A percentile compares a stretch with the other conserved stretches of the same genome.
Evolutionary conservation across 2,797 vertebrate species (phyloP).

Genomic region (Epinephelus awoara): DNA sequence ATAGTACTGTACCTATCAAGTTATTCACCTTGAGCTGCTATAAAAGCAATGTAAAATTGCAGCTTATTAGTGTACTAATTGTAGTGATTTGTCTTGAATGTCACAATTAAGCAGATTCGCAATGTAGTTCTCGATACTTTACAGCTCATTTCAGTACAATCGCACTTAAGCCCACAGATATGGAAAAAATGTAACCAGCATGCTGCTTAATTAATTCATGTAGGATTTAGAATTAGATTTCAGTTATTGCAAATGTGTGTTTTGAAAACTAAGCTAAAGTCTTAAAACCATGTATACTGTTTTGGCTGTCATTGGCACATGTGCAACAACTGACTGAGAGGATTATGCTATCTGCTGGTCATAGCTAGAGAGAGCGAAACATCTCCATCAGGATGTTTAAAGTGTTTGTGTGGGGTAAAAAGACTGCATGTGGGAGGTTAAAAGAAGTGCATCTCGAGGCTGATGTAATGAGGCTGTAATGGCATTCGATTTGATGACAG

Average conservation of each 20-base stretch:
- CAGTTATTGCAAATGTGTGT: slow-evolving; percentile 1
- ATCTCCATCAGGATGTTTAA: slow-evolving; percentile 22
- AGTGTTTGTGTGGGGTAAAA: slow-evolving; percentile 27
- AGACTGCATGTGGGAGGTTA: slow-evolving; percentile 27
- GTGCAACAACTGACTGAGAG: slow-evolving; percentile 8
- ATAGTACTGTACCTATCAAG: not conserved
- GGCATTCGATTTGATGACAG: slow-evolving; percentile 45
- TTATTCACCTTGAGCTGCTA: not conserved
- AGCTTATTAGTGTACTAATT: slow-evolving; percentile 13
- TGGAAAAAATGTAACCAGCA: not conserved
- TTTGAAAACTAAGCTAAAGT: slow-evolving; percentile 27
- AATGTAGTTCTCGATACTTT: slow-evolving; percentile 7
- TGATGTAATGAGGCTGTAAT: slow-evolving; percentile 61
- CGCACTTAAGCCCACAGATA: slow-evolving; percentile 6
- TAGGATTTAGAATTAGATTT: slow-evolving; percentile 5
- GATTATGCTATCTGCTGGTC: slow-evolving; percentile 6
- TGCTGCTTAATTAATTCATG: not conserved
- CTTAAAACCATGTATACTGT: not conserved
- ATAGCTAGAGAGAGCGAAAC: not conserved
- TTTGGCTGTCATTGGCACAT: not conserved
- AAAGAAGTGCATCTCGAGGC: slow-evolving; percentile 45
- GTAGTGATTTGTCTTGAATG: slow-evolving; percentile 17
- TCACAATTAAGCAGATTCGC: slow-evolving; percentile 28
- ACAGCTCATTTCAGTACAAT: slow-evolving; percentile 20
- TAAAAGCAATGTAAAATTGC: slow-evolving; percentile 11